These are phyloP conservation scores for Podarcis cretensis DNA, from an alignment of 2,113 vertebrate species.

Conservation along the genomic window DNA sequence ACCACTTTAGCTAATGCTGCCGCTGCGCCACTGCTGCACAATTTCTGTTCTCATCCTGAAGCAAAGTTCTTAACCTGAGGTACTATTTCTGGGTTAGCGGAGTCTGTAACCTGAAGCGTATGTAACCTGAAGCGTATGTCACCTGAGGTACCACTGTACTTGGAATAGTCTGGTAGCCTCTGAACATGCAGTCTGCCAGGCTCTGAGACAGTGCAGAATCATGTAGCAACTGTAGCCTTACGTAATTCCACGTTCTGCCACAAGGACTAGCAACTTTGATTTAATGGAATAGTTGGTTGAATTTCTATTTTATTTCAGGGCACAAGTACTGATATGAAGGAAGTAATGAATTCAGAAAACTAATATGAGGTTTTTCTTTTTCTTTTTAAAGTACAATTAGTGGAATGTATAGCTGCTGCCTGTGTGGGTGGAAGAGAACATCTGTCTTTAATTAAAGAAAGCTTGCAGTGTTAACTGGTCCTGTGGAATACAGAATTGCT, in stretches of 20 bases:
- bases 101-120: too few species aligned
- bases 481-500: background rate
- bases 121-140: too few species aligned
- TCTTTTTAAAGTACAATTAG: background rate
- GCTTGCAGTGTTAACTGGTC: conserved; percentile 18
- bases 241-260: background rate
- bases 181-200: background rate
- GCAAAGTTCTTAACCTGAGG: too few species aligned
- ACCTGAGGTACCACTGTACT: background rate
- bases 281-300: background rate
- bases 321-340: background rate
- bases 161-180: background rate
- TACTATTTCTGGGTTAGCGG: too few species aligned
- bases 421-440: background rate
- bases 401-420: background rate
- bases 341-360: conserved; percentile 8
- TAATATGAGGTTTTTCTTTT: background rate
- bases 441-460: conserved; percentile 24
- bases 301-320: background rate
- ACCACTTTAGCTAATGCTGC: too few species aligned
- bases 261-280: background rate
- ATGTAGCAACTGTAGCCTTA: background rate
- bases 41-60: too few species aligned
- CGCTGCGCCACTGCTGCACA: too few species aligned
- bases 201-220: background rate